These are phyloP conservation scores for Acrobasis consociella DNA, from an alignment of 2,888 invertebrate species.

Conservation along the genomic window DNA sequence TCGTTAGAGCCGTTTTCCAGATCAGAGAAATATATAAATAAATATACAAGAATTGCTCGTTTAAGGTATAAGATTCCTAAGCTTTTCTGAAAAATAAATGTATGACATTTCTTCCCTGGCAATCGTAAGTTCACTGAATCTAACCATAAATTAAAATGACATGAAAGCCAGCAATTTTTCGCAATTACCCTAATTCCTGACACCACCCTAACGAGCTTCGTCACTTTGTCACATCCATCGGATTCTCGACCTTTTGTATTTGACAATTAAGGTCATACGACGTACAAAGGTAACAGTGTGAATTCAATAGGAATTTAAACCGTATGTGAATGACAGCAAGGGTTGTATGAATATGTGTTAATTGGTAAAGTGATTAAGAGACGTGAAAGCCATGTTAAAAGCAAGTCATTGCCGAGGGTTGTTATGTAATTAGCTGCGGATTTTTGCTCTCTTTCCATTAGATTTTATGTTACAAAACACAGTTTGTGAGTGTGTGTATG, in stretches of 20 bases:
- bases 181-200: slow-evolving; percentile 16
- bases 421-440: not conserved
- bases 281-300: not conserved
- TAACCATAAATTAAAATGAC: slow-evolving; percentile 15
- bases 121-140: not conserved
- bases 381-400: slow-evolving; percentile 3
- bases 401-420: not conserved
- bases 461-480: not conserved
- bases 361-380: slow-evolving; percentile 3
- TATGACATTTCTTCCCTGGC: too few relatives aligned
- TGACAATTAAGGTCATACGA: not conserved
- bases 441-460: not conserved
- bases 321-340: slow-evolving; percentile 1
- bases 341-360: slow-evolving; percentile 2
- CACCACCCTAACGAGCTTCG: slow-evolving; percentile 12
- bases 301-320: not conserved
- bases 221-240: not conserved
- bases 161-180: slow-evolving; percentile 15
- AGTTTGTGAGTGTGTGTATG: not conserved
- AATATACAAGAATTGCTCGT: too few relatives aligned
- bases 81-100: too few relatives aligned
- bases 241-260: not conserved
- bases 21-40: too few relatives aligned
- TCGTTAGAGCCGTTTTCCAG: too few relatives aligned
- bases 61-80: too few relatives aligned